These are phyloP conservation scores for Drosophila lutescens DNA, from an alignment of 2,888 invertebrate genomes.

Conservation along the genomic window DNA sequence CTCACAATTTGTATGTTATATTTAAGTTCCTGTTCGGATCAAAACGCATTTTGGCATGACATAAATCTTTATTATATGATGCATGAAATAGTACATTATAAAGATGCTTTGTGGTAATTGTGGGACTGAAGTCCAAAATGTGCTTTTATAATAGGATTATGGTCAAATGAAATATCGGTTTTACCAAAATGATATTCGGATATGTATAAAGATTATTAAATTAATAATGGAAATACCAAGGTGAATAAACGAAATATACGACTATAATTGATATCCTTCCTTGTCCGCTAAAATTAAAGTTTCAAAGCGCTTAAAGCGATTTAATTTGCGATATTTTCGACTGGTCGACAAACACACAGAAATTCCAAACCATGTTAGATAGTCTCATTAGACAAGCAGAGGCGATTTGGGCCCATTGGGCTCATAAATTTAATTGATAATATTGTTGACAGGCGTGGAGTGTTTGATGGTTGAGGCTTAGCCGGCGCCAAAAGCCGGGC, in stretches of 20 bases:
- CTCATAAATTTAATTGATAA: constrained; percentile 75
- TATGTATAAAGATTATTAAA: not conserved
- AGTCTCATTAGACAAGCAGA: constrained; percentile 22
- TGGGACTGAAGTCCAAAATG: no score
- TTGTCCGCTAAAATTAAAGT: not conserved
- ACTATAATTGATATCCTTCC: not conserved
- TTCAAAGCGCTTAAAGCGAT: constrained; percentile 57
- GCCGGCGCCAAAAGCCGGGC: constrained; percentile 35
- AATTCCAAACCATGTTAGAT: constrained; percentile 31
- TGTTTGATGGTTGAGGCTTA: constrained; percentile 41
- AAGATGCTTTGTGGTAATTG: no score
- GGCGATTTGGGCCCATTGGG: constrained; percentile 26
- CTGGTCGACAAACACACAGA: not conserved
- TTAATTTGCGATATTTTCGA: constrained; percentile 59
- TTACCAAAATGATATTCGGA: not conserved
- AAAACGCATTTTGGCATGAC: no score
- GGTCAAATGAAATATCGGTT: not conserved
- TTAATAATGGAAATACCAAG: not conserved
- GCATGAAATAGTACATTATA: no score
- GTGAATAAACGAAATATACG: not conserved
- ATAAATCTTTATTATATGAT: no score
- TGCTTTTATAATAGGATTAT: no score
- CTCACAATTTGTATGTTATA: no score
- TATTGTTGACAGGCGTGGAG: constrained; percentile 66
- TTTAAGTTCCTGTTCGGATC: no score